Conservation (phyloP, 2,113 vertebrate species). For the Aldabrachelys gigantea region DNA sequence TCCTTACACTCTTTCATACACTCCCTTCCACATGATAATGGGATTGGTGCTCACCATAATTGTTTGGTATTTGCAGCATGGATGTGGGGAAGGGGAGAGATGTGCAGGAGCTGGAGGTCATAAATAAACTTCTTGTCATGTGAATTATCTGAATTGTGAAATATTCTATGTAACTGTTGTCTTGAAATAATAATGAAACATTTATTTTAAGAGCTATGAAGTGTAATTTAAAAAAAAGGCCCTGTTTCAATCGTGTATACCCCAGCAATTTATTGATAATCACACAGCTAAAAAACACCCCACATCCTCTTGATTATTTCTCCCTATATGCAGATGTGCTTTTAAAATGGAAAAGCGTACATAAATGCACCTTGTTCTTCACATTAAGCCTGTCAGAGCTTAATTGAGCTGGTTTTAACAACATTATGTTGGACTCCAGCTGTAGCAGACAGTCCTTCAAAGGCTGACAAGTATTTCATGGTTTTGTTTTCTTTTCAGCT, state of each 20-base stretch:
- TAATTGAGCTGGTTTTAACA: background rate
- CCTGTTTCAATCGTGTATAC: background rate
- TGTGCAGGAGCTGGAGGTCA: background rate
- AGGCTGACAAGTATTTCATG: background rate
- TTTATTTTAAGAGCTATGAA: background rate
- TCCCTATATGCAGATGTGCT: background rate
- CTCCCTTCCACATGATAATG: background rate
- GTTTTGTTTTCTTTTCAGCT: constrained; percentile 84
- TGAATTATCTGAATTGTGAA: background rate
- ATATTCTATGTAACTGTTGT: background rate
- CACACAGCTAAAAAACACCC: background rate
- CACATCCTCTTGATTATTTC: background rate
- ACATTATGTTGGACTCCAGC: fast-evolving
- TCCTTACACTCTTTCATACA: background rate
- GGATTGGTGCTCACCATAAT: background rate
- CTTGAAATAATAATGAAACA: background rate
- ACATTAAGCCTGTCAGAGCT: background rate
- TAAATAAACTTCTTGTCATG: background rate
- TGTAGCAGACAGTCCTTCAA: background rate
- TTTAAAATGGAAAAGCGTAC: background rate
- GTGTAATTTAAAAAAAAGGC: background rate
- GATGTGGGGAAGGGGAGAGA: background rate
- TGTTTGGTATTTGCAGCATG: background rate
- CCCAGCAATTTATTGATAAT: background rate
- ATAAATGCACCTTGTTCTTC: background rate